Evolutionary conservation across 2,888 invertebrate species (phyloP), one percentile per base, ranked within the genome.

Genomic region (Campaea margaritaria): DNA sequence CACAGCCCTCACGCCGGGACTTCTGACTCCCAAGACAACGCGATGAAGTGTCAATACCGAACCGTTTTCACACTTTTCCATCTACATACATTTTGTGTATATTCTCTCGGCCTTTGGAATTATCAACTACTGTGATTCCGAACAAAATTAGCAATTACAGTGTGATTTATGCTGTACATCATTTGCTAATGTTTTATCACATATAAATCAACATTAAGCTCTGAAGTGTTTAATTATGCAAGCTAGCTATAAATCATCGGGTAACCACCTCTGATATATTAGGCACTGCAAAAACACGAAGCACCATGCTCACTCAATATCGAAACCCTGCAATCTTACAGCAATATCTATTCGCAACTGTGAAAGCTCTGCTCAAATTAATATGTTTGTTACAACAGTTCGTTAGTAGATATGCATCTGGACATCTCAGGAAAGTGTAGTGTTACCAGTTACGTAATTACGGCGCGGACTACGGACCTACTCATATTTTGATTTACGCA

Each of bases 401-500:
- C 62, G 60, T 73, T 70, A 70, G 79, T 74, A 76, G 75, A 75
- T 78, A 71, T 68, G 68, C 74, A 80, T 80, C 79, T 78, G 64
- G 70, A 63, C 70, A 74, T 64, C 50, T 50, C 57, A 73, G 72
- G 65, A 73, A 74, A 70, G 59, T 58, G 52, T 34, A 52, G 64
- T 65, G 41, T 61, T 60, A 39, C 53, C 67, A 67, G 67, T 74
- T 73, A 68, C 69, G 69, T 75, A 72, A 80, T 78, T 73, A 73
- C 65, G 64, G 57, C 64, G 69, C 62, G 66, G 66, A 70, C 52
- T 51, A 48, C 48, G 67, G 67, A 72, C 68, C 72, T 75, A 79
- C 79, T 79, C 67, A 79, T 76, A 76, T 75, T 79, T 78, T 76
- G 68, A 76, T 85, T 81, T 78, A 82, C 81, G 83, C 83, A 82